Evolutionary conservation across 2,888 invertebrate species (phyloP).

Genomic region (Drosophila monieri): DNA sequence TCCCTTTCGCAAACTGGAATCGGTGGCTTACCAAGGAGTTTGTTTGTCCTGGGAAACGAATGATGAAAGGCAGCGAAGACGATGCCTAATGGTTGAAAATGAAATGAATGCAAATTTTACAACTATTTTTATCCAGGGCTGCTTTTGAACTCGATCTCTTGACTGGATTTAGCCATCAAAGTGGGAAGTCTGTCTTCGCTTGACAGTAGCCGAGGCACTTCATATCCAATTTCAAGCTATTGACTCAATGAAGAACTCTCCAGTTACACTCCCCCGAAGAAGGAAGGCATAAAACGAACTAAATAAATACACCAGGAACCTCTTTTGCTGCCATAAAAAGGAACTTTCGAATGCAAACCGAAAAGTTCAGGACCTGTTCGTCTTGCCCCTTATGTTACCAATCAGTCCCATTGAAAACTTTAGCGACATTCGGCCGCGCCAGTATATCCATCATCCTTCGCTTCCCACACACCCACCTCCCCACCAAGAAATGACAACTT

Average conservation of each 20-base stretch:
- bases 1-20: conserved; percentile 31
- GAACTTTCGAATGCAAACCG: conserved; percentile 34
- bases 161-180: conserved; percentile 15
- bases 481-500: conserved; percentile 8
- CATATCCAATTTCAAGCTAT: conserved; percentile 55
- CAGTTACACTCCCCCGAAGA: conserved; percentile 9
- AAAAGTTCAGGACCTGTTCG: conserved; percentile 14
- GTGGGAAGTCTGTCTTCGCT: conserved; percentile 8
- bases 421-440: conserved; percentile 26
- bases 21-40: conserved; percentile 32
- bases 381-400: conserved; percentile 19
- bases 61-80: conserved; percentile 6
- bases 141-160: conserved; percentile 11
- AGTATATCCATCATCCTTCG: conserved; percentile 20
- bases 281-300: conserved; percentile 11
- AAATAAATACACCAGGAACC: conserved; percentile 34
- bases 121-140: conserved; percentile 27
- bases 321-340: conserved; percentile 32
- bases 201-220: conserved; percentile 28
- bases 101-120: conserved; percentile 43
- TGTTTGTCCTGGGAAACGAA: conserved; percentile 18
- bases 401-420: conserved; percentile 35
- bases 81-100: conserved; percentile 16
- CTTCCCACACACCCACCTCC: neutral
- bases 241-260: conserved; percentile 53